Evolutionary conservation across 1,140 invertebrate species (phyloP).

Genomic region (Pomacea maculata): DNA sequence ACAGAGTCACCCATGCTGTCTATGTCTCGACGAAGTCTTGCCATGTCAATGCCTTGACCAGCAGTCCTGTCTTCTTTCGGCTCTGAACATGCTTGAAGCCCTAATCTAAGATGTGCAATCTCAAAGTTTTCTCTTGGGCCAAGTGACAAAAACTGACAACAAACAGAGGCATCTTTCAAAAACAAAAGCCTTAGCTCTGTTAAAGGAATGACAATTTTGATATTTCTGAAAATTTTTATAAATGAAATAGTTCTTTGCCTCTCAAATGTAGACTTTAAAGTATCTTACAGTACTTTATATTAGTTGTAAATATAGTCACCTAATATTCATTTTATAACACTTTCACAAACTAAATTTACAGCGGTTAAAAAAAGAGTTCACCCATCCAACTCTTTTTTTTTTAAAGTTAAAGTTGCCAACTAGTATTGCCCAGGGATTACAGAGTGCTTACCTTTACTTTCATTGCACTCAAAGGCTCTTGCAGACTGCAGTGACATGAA

Average conservation of each 20-base stretch:
- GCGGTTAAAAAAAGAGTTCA: too few relatives aligned
- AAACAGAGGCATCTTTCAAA: neutral
- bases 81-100: neutral
- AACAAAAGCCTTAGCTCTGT: too few relatives aligned
- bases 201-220: too few relatives aligned
- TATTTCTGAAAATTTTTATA: too few relatives aligned
- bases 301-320: neutral
- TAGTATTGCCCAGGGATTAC: neutral
- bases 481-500: neutral
- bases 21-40: conserved; percentile 25
- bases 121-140: conserved; percentile 21
- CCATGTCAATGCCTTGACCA: conserved; percentile 18
- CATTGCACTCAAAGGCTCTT: neutral
- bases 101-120: conserved; percentile 11
- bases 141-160: conserved; percentile 30
- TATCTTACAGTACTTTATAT: neutral
- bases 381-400: too few relatives aligned
- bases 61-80: neutral
- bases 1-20: conserved; percentile 30
- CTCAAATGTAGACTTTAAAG: neutral
- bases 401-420: neutral
- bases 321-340: neutral
- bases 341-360: too few relatives aligned
- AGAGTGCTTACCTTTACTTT: neutral
- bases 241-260: too few relatives aligned